These are phyloP conservation scores for Trididemnum miniatum DNA, from an alignment of 23 tunicate genomes.

Conservation along the genomic window DNA sequence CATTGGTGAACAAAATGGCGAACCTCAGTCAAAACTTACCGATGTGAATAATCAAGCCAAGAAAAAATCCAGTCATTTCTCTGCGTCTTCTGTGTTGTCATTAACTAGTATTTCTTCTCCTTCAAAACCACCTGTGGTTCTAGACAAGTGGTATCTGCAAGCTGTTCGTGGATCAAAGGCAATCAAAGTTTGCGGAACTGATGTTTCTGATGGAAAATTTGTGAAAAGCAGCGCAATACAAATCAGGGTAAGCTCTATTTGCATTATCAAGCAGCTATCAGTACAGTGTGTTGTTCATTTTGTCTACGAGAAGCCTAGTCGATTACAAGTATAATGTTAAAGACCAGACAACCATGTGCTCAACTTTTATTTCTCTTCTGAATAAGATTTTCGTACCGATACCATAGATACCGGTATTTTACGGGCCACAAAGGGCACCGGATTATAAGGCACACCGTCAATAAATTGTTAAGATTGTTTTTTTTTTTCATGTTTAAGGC, in stretches of 20 bases:
- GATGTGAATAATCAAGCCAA: background rate
- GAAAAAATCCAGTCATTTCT: background rate
- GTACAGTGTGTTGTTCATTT: no score
- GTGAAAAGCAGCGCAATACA: slow-evolving; percentile 14
- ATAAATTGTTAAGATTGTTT: no score
- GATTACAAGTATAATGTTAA: no score
- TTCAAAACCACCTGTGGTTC: background rate
- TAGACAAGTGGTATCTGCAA: slow-evolving; percentile 29
- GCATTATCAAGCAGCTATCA: no score
- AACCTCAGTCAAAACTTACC: background rate
- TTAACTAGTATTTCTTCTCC: slow-evolving; percentile 11
- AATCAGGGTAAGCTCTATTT: slow-evolving; percentile 21
- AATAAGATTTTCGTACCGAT: no score
- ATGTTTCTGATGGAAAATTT: background rate
- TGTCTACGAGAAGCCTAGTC: no score
- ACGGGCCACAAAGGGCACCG: no score
- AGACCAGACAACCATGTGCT: no score
- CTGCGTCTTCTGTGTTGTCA: background rate
- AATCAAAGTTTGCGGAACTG: slow-evolving; percentile 36
- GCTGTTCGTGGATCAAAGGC: slow-evolving; percentile 30
- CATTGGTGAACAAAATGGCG: background rate
- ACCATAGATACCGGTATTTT: no score
- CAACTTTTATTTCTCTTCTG: no score
- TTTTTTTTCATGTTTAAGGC: no score
- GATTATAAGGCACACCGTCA: no score